These are phyloP conservation scores for Nansenia antarctica DNA, from an alignment of 2,113 vertebrate genomes.

Conservation along the genomic window DNA sequence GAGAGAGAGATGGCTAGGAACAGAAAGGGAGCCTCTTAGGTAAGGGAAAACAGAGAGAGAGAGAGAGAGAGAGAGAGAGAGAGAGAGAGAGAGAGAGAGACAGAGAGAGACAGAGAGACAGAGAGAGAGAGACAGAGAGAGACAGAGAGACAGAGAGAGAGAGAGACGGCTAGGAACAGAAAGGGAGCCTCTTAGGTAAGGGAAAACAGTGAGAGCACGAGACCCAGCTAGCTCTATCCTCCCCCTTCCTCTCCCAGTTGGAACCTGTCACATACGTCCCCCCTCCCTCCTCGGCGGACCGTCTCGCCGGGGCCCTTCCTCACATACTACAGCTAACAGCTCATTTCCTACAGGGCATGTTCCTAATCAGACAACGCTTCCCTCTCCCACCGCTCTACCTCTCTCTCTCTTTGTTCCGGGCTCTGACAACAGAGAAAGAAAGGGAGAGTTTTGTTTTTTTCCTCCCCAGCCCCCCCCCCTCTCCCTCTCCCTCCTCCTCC, in stretches of 20 bases:
- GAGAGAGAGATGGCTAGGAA: background rate
- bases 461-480: background rate
- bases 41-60: background rate
- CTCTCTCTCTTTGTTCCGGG: background rate
- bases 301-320: too few relatives aligned
- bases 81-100: background rate
- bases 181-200: background rate
- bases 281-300: background rate
- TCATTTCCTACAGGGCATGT: constrained; percentile 18
- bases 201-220: background rate
- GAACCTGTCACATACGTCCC: background rate
- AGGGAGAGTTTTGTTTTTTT: background rate
- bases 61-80: background rate
- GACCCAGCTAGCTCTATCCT: background rate
- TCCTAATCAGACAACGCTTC: background rate
- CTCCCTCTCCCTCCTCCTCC: constrained; percentile 6
- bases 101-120: background rate
- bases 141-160: background rate
- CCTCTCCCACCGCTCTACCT: background rate
- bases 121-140: background rate
- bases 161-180: background rate
- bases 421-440: background rate
- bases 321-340: too few relatives aligned
- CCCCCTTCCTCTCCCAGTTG: too few relatives aligned
- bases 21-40: background rate